A percentile compares a stretch with the other conserved stretches of the same genome.
Evolutionary conservation across 2,113 vertebrate genomes (phyloP).

Genomic region (Menidia beryllina): DNA sequence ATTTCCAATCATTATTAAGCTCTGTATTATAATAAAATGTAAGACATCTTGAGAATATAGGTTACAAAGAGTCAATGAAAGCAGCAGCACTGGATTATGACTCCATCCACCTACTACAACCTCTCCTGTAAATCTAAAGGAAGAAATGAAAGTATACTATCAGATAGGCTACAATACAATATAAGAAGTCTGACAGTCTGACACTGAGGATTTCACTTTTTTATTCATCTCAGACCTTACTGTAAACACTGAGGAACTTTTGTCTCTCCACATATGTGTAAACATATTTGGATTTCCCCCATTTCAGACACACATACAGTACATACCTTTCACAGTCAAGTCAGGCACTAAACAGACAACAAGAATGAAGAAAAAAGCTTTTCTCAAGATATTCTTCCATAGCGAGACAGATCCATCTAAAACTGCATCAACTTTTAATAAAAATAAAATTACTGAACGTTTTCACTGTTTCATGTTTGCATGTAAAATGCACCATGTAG

Average conservation of each 20-base stretch:
- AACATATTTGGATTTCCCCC: constrained; percentile 9
- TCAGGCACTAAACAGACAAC: constrained; percentile 15
- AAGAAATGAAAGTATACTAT: background rate
- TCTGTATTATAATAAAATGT: background rate
- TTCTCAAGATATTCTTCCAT: background rate
- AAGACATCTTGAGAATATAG: background rate
- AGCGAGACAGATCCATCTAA: background rate
- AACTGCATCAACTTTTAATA: background rate
- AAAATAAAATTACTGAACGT: background rate
- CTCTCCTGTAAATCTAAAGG: constrained; percentile 37
- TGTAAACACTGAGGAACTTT: constrained; percentile 40
- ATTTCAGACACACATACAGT: constrained; percentile 3
- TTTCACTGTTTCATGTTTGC: background rate
- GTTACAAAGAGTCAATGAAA: constrained; percentile 28
- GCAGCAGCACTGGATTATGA: constrained; percentile 55
- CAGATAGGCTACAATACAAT: background rate
- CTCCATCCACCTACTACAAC: constrained; percentile 34
- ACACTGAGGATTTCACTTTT: background rate
- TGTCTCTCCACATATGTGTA: background rate
- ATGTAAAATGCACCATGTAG: constrained; percentile 19
- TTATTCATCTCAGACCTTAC: constrained; percentile 41
- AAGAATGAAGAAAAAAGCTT: background rate
- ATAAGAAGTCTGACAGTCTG: constrained; percentile 13
- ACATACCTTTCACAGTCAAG: constrained; percentile 13
- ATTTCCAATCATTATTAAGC: background rate